phyloP scores from a whole-genome alignment of 2,797 vertebrate genomes.

The Halcyon leucocephala region DNA sequence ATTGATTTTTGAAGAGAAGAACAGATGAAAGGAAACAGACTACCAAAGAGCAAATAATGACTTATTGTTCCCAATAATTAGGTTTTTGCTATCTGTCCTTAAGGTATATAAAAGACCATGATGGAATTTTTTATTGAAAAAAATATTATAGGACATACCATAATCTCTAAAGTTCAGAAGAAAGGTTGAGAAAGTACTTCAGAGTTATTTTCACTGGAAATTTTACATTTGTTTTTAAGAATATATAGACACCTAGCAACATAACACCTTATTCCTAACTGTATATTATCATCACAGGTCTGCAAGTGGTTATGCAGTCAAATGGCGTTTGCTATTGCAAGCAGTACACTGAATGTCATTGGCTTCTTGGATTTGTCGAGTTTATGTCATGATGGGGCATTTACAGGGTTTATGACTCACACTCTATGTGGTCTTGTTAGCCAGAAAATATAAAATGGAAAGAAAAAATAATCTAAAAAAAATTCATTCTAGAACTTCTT shows the following conservation, averaged over 20 bases:
- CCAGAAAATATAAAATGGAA: neutral
- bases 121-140: neutral
- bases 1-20: constrained; percentile 9
- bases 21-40: constrained; percentile 5
- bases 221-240: neutral
- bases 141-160: neutral
- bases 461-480: neutral
- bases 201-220: neutral
- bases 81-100: neutral
- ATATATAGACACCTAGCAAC: neutral
- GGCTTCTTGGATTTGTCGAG: neutral
- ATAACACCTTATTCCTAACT: neutral
- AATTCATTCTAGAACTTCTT: neutral
- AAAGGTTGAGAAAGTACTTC: neutral
- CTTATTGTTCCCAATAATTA: constrained; percentile 8
- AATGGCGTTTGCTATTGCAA: neutral
- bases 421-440: neutral
- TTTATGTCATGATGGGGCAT: neutral
- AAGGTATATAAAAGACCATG: neutral
- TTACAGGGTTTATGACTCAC: neutral
- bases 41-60: neutral
- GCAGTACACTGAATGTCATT: neutral
- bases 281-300: neutral
- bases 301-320: neutral
- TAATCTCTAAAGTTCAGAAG: constrained; percentile 1